phyloP scores from a whole-genome alignment of 2,113 vertebrate genomes.

The Natator depressus region DNA sequence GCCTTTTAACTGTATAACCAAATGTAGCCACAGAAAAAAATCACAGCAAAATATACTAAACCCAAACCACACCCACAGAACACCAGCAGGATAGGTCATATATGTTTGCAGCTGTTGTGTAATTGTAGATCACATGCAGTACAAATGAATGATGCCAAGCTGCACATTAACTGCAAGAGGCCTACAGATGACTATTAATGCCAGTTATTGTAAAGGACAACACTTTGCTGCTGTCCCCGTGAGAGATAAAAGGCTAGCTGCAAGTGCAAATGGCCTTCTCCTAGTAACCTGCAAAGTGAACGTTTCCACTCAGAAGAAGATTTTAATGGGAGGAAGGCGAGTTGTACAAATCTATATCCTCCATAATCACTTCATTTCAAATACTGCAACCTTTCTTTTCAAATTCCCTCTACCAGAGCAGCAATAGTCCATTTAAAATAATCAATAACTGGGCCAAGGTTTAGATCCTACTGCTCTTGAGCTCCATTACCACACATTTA shows the following conservation, averaged over 20 bases:
- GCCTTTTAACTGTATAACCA: conserved; percentile 58
- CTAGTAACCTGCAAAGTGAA: background rate
- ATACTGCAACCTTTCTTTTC: conserved; percentile 6
- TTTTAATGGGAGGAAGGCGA: background rate
- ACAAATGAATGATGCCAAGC: conserved; percentile 41
- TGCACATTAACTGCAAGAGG: conserved; percentile 24
- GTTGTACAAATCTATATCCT: background rate
- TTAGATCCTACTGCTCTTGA: background rate
- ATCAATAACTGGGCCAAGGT: background rate
- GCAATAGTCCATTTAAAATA: background rate
- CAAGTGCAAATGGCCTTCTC: background rate
- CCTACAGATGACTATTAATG: conserved; percentile 27
- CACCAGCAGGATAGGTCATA: conserved; percentile 47
- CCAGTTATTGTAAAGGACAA: conserved; percentile 20
- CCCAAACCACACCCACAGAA: conserved; percentile 60
- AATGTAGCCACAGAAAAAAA: conserved; percentile 38
- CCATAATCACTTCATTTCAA: background rate
- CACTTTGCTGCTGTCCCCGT: background rate
- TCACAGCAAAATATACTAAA: conserved; percentile 63
- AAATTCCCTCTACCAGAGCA: background rate
- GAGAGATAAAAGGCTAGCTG: background rate
- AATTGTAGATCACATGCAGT: conserved; percentile 12
- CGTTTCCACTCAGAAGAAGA: background rate
- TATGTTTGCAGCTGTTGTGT: conserved; percentile 42
- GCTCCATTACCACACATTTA: background rate